Conservation (phyloP, 2,888 invertebrate species). For the Parascotia fuliginaria region DNA sequence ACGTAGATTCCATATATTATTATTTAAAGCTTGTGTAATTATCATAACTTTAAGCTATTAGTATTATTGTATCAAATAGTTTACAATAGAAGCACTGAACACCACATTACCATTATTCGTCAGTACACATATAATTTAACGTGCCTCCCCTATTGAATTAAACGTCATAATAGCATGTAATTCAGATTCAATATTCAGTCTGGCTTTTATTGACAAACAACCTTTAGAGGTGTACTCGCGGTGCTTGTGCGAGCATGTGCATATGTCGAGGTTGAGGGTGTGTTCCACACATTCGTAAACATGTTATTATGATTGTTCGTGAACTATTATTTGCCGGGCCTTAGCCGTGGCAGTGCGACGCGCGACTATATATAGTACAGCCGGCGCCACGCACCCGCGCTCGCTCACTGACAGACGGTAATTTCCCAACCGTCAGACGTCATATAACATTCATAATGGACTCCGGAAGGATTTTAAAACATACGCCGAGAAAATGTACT, state of each 20-base stretch:
- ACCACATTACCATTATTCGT: not conserved
- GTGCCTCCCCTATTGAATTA: not conserved
- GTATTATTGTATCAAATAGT: not conserved
- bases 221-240: not conserved
- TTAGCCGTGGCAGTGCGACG: constrained; percentile 19
- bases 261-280: constrained; percentile 11
- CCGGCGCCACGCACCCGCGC: constrained; percentile 29
- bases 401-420: constrained; percentile 43
- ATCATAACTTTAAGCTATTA: not conserved
- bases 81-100: not conserved
- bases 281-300: constrained; percentile 29
- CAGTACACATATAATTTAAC: not conserved
- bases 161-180: constrained; percentile 9
- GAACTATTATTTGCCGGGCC: constrained; percentile 28
- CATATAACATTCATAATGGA: constrained; percentile 60
- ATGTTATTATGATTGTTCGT: constrained; percentile 32
- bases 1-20: too few relatives aligned
- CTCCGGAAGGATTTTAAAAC: constrained; percentile 59
- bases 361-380: constrained; percentile 28
- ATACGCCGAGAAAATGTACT: constrained; percentile 50
- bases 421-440: constrained; percentile 46
- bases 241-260: not conserved
- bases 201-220: constrained; percentile 17
- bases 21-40: too few relatives aligned
- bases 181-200: constrained; percentile 4